Evolutionary conservation across 1,140 invertebrate species (phyloP).

Genomic region (Sitophilus oryzae): DNA sequence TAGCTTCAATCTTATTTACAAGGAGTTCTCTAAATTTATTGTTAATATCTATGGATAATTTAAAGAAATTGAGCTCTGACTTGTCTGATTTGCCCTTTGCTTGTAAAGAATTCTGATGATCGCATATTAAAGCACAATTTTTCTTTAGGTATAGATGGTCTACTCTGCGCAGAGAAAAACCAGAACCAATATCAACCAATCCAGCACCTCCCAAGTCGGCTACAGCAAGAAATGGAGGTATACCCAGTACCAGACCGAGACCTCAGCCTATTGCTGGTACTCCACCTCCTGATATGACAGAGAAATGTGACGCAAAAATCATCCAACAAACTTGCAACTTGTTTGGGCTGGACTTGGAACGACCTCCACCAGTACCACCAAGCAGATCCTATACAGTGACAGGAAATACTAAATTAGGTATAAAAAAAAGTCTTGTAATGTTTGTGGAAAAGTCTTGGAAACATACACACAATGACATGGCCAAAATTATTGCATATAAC

Average conservation of each 20-base stretch:
- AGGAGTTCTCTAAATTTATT: no score
- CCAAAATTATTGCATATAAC: no score
- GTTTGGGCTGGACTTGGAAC: slow-evolving; percentile 83
- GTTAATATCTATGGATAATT: no score
- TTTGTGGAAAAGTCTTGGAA: not conserved
- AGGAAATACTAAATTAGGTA: slow-evolving; percentile 77
- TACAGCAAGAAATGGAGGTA: slow-evolving; percentile 14
- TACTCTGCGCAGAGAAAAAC: slow-evolving; percentile 49
- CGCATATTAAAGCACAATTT: no score
- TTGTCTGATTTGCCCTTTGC: no score
- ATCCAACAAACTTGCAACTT: slow-evolving; percentile 85
- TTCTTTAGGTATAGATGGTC: slow-evolving; percentile 59
- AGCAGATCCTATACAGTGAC: slow-evolving; percentile 84
- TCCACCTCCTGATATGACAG: slow-evolving; percentile 63
- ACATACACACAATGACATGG: no score
- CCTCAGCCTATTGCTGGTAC: slow-evolving; percentile 87
- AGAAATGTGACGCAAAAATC: slow-evolving; percentile 78
- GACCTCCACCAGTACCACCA: slow-evolving; percentile 83
- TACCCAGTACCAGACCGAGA: slow-evolving; percentile 55
- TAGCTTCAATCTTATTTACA: no score
- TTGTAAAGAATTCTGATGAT: no score
- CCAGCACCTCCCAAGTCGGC: slow-evolving; percentile 14
- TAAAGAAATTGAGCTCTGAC: no score
- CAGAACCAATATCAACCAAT: slow-evolving; percentile 29
- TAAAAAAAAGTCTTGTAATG: not conserved